Base-by-base conservation (phyloP, 2,113 vertebrate genomes). In the Aphelocoma coerulescens region DNA sequence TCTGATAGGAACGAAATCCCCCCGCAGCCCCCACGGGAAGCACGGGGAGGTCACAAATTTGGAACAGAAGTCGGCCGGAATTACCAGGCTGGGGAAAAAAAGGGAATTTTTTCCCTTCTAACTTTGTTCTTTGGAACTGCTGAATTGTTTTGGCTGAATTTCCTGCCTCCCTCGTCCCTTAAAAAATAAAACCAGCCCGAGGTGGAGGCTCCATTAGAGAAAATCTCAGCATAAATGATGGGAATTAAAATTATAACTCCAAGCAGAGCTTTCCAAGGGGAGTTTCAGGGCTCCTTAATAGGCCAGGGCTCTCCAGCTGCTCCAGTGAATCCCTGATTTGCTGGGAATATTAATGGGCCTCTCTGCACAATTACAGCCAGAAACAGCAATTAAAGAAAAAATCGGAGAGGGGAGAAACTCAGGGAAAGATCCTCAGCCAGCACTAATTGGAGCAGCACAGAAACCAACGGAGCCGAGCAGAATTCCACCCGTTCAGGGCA, bases 301-400 rank as follows among this genome's bases (percentile, higher is more conserved):
- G 96, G 91, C 85, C 91, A 62, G 33, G 82, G 32, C 85, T 72
- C 85, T 67, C 46, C 49, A 85, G 94, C 78, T 74, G 77, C 85
- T 76, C 73, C 82, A 74, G 82, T 21, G 75, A 79, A 85, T 93
- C 82, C 62, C 46, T 73, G 30, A 49, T 69, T 85, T 86, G 32
- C 93, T 77, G 83, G 54, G 55, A 63, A 65, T 90, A 93, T 89
- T 91, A 94, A 91, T 87, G 88, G 84, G 26, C 30, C 66, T 89
- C 72, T 73, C 81, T 81, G 91, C 54, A 76, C 62, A 92, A 91
- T 92, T 93, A 88, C 2, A 73, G 68, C 67, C 86, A 96, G 91
- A 73, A 91, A 92, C 49, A 77, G 67, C 75, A 92, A 92, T 93
- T 95, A 95, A 66, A 92, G 73, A 13, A 18, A 79, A 90, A 92